phyloP scores from a whole-genome alignment of 2,797 vertebrate species.

The Poeciliopsis gracilis region DNA sequence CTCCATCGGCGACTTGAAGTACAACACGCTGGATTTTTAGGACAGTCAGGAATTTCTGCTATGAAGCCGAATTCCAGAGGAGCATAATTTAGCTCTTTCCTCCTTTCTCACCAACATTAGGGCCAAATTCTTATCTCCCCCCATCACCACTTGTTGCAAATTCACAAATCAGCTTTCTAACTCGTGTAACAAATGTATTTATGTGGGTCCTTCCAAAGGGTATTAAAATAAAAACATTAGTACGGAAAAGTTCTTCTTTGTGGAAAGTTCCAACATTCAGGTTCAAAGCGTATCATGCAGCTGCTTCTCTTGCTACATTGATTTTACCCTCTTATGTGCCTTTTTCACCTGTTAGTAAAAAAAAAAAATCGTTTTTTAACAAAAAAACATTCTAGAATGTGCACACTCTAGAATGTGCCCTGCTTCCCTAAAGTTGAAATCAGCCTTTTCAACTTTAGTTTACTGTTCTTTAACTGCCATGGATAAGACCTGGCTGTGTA shows the following conservation, averaged over 20 bases:
- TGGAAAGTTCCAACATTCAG: not conserved
- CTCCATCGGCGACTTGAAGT: not conserved
- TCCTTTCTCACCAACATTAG: not conserved
- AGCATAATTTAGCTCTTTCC: constrained; percentile 7
- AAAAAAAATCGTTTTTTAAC: no score
- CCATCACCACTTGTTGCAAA: constrained; percentile 10
- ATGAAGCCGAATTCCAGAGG: constrained; percentile 3
- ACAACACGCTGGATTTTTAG: not conserved
- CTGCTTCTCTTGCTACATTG: not conserved
- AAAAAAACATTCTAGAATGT: no score
- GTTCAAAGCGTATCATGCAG: not conserved
- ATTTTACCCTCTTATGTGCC: not conserved
- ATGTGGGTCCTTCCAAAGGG: constrained; percentile 7
- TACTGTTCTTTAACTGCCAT: not conserved
- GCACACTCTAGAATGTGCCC: no score
- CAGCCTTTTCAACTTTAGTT: not conserved
- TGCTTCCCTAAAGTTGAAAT: no score
- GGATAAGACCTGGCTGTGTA: not conserved
- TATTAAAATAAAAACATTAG: not conserved
- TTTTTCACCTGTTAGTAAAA: not conserved
- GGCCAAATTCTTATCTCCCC: constrained; percentile 25
- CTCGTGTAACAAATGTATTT: constrained; percentile 23
- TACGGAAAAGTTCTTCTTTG: constrained; percentile 21
- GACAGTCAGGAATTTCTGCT: constrained; percentile 1
- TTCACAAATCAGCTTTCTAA: constrained; percentile 40